phyloP scores from a whole-genome alignment of 2,797 vertebrate genomes.

The Sebastes trivittatus region DNA sequence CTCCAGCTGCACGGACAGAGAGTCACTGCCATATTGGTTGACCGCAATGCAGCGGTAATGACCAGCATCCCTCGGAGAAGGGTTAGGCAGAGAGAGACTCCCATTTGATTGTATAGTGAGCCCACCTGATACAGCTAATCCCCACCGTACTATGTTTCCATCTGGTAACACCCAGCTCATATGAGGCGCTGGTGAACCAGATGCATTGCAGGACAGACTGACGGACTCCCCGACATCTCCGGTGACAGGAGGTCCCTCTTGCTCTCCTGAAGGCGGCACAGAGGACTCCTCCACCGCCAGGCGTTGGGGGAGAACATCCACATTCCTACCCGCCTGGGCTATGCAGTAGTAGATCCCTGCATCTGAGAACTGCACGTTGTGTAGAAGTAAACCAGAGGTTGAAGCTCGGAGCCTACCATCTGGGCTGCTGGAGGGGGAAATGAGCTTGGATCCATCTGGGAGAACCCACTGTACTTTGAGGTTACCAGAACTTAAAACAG shows the following conservation, averaged over 20 bases:
- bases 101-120: slow-evolving; percentile 83
- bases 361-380: slow-evolving; percentile 75
- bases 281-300: slow-evolving; percentile 83
- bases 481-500: slow-evolving; percentile 83
- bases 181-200: slow-evolving; percentile 84
- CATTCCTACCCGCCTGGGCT: slow-evolving; percentile 81
- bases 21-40: slow-evolving; percentile 87
- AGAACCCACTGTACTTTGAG: slow-evolving; percentile 86
- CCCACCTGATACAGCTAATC: slow-evolving; percentile 67
- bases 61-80: slow-evolving; percentile 83
- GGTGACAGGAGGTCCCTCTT: slow-evolving; percentile 67
- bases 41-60: slow-evolving; percentile 90
- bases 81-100: slow-evolving; percentile 82
- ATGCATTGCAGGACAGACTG: slow-evolving; percentile 80
- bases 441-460: slow-evolving; percentile 85
- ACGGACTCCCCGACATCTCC: slow-evolving; percentile 82
- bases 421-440: slow-evolving; percentile 68
- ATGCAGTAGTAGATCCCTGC: slow-evolving; percentile 90
- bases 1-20: slow-evolving; percentile 79
- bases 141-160: slow-evolving; percentile 70
- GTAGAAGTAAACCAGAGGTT: slow-evolving; percentile 79
- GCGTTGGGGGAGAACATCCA: slow-evolving; percentile 79
- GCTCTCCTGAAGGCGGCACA: slow-evolving; percentile 67
- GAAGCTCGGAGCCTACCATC: slow-evolving; percentile 79
- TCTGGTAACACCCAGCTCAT: slow-evolving; percentile 90